Evolutionary conservation across 92 coral and sea anemone species (phyloP).

Genomic region (Hydrozoanthus gracilis): DNA sequence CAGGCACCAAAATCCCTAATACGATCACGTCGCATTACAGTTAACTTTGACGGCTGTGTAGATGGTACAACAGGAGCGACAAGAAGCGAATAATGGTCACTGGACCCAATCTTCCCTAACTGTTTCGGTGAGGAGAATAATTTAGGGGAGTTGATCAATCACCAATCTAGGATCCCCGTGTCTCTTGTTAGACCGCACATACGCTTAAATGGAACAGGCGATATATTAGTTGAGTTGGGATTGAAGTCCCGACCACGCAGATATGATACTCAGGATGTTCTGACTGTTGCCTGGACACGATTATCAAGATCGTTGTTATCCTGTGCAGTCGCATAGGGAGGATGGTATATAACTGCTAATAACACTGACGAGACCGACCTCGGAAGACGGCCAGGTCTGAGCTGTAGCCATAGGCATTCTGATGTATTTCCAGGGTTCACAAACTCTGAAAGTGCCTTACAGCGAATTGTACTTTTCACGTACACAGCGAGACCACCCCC

Average conservation of each 20-base stretch:
- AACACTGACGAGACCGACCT: not conserved
- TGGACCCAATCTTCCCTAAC: conserved; percentile 53
- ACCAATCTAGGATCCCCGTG: conserved; percentile 57
- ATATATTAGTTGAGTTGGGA: conserved; percentile 6
- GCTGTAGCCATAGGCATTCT: not conserved
- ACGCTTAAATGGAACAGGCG: not conserved
- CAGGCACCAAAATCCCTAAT: too few species aligned
- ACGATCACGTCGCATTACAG: too few species aligned
- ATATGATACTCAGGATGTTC: conserved; percentile 12
- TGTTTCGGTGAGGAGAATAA: conserved; percentile 33
- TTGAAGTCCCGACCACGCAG: conserved; percentile 22
- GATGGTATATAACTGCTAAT: not conserved
- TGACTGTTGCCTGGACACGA: too few species aligned
- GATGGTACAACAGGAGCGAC: not conserved
- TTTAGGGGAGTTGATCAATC: conserved; percentile 45
- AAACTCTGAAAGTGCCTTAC: not conserved
- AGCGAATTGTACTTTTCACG: not conserved
- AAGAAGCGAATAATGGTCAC: conserved; percentile 36
- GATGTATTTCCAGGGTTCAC: conserved; percentile 1
- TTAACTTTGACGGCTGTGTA: not conserved
- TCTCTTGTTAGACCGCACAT: conserved; percentile 59
- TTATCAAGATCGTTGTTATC: not conserved
- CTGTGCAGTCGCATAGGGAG: not conserved
- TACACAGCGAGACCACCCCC: not conserved
- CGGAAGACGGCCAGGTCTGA: not conserved